Percentiles rank a stretch among this genome's conserved stretches.
Conservation (phyloP, 1,140 invertebrate genomes). For the Microplitis mediator region DNA sequence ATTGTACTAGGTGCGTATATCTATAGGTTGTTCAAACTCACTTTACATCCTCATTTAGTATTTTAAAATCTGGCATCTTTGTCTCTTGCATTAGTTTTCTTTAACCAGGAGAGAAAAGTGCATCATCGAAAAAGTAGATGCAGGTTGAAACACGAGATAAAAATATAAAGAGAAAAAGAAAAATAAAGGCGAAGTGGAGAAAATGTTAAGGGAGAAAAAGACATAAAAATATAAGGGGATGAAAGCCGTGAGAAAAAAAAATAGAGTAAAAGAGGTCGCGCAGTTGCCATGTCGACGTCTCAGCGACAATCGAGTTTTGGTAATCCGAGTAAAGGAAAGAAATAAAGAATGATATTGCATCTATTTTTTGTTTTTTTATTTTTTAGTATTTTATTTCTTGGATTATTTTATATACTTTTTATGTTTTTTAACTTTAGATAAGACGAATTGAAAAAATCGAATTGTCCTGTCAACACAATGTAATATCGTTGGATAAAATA, state of each 20-base stretch:
- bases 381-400: background rate
- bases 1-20: background rate
- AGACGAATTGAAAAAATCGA: too few relatives aligned
- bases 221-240: background rate
- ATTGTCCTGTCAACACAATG: too few relatives aligned
- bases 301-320: constrained; percentile 11
- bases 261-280: constrained; percentile 1
- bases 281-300: constrained; percentile 14
- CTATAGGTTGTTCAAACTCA: background rate
- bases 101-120: constrained; percentile 4
- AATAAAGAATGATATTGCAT: background rate
- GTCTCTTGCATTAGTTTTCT: background rate
- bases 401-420: background rate
- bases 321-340: background rate
- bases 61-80: background rate
- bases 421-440: background rate
- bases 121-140: background rate
- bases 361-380: background rate
- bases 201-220: background rate
- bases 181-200: constrained; percentile 1
- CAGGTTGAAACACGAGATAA: background rate
- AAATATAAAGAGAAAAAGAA: background rate
- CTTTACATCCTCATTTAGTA: too few relatives aligned
- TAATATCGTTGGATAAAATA: too few relatives aligned
- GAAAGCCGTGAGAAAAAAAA: background rate